phyloP scores from a whole-genome alignment of 2,888 invertebrate genomes.

The Fabriciana adippe region DNA sequence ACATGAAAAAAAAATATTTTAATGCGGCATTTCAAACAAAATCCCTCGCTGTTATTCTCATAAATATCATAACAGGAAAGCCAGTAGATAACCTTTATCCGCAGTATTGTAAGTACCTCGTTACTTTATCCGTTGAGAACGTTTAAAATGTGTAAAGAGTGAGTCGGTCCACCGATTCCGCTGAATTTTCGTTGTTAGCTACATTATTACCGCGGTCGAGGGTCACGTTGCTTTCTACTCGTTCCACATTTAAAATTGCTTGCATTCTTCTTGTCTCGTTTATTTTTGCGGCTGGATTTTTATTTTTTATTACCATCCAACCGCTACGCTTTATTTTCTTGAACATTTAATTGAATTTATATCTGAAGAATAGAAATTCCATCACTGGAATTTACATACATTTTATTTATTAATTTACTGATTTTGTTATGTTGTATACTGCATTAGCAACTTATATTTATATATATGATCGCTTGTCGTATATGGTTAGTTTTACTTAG shows the following conservation, averaged over 20 bases:
- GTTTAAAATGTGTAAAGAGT: slow-evolving; percentile 46
- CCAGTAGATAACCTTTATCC: slow-evolving; percentile 29
- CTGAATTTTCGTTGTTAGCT: slow-evolving; percentile 60
- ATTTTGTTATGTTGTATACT: background rate
- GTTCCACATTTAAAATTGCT: slow-evolving; percentile 79
- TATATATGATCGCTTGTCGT: no score
- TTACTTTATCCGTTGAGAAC: slow-evolving; percentile 39
- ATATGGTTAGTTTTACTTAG: no score
- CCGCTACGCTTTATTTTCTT: slow-evolving; percentile 54
- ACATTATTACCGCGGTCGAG: slow-evolving; percentile 61
- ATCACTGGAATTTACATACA: slow-evolving; percentile 22
- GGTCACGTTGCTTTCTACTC: slow-evolving; percentile 56
- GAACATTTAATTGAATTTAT: slow-evolving; percentile 62
- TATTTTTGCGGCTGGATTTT: slow-evolving; percentile 65
- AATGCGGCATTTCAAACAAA: slow-evolving; percentile 15
- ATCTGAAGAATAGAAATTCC: slow-evolving; percentile 31
- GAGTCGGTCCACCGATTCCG: slow-evolving; percentile 48
- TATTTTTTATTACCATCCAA: slow-evolving; percentile 62
- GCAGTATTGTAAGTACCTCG: slow-evolving; percentile 34
- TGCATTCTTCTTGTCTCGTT: slow-evolving; percentile 73
- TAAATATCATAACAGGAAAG: slow-evolving; percentile 30
- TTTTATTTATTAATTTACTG: slow-evolving; percentile 25
- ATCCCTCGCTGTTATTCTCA: slow-evolving; percentile 22
- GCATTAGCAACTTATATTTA: background rate
- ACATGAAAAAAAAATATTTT: slow-evolving; percentile 5